These are phyloP conservation scores for Oriolus oriolus DNA, from an alignment of 2,113 vertebrate genomes.

Conservation along the genomic window DNA sequence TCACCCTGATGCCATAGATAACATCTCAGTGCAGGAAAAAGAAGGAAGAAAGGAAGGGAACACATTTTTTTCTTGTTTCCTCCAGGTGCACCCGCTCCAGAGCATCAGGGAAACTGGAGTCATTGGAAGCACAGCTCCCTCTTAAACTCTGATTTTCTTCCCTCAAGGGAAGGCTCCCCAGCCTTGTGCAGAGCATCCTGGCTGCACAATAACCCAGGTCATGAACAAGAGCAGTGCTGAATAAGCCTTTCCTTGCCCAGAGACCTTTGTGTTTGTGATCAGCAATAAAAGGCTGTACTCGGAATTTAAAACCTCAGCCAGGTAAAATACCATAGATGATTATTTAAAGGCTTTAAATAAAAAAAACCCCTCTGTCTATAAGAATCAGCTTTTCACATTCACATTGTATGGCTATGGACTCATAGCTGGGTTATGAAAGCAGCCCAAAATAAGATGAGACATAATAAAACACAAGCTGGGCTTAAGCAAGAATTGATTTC, in stretches of 20 bases:
- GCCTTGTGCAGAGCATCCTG: neutral
- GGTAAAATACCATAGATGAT: slow-evolving; percentile 43
- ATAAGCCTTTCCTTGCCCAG: neutral
- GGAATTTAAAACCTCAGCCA: slow-evolving; percentile 13
- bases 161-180: neutral
- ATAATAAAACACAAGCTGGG: slow-evolving; percentile 6
- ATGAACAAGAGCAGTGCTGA: neutral
- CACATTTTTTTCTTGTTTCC: neutral
- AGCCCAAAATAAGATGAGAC: slow-evolving; percentile 11
- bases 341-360: slow-evolving; percentile 40
- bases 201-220: neutral
- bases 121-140: neutral
- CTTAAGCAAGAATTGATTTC: neutral
- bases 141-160: neutral
- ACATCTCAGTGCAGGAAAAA: neutral
- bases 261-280: slow-evolving; percentile 27
- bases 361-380: neutral
- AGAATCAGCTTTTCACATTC: slow-evolving; percentile 5
- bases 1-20: neutral
- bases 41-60: neutral
- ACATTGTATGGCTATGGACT: neutral
- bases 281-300: slow-evolving; percentile 23
- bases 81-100: neutral
- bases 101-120: neutral
- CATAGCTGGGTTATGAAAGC: slow-evolving; percentile 8